Evolutionary conservation across 2,113 vertebrate genomes (phyloP).

Genomic region (Sinocyclocheilus grahami): DNA sequence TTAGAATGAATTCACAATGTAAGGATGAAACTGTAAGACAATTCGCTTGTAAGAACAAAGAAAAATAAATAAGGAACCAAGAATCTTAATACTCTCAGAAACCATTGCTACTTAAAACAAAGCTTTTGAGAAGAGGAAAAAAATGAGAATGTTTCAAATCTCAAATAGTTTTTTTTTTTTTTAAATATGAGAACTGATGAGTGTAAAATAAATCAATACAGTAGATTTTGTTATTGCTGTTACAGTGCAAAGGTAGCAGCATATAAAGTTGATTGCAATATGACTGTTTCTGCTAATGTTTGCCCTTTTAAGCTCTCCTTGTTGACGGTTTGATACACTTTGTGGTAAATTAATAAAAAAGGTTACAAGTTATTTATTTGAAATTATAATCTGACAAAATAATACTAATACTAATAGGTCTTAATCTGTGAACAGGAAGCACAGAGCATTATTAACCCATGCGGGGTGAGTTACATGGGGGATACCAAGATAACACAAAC

Average conservation of each 20-base stretch:
- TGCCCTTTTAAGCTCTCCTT: not conserved
- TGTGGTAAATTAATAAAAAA: not conserved
- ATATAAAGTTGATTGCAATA: not conserved
- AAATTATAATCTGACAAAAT: slow-evolving; percentile 8
- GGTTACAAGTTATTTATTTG: not conserved
- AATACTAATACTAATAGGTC: not conserved
- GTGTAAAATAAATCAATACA: not conserved
- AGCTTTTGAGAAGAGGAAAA: not conserved
- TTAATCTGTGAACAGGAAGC: not conserved
- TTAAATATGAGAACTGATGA: not conserved
- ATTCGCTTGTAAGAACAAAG: not conserved
- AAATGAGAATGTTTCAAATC: not conserved
- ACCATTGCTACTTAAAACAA: not conserved
- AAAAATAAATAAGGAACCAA: slow-evolving; percentile 10
- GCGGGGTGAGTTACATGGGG: not conserved
- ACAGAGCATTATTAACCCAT: not conserved
- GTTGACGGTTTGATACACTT: not conserved
- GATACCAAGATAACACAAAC: slow-evolving; percentile 13
- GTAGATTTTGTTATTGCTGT: not conserved
- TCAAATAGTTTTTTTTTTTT: not conserved
- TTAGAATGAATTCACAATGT: slow-evolving; percentile 1
- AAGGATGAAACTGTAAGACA: not conserved
- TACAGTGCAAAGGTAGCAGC: not conserved
- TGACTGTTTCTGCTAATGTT: not conserved
- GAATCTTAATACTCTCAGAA: not conserved